A percentile compares a stretch with the other conserved stretches of the same genome.
These are phyloP conservation scores for Perizoma affinitatum DNA, from an alignment of 2,888 invertebrate species.

Conservation along the genomic window DNA sequence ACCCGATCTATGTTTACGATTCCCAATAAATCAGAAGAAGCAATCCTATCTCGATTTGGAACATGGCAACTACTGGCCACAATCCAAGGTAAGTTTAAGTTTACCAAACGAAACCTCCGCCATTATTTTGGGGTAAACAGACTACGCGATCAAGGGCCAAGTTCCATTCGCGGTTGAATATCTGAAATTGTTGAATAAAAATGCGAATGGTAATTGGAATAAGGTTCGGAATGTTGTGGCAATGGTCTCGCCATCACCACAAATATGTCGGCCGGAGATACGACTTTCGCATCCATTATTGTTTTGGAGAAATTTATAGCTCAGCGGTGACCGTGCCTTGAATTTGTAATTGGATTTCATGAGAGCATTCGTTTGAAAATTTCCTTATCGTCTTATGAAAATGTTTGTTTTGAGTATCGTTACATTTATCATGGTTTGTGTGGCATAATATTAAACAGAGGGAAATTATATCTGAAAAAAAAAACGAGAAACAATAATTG, in stretches of 20 bases:
- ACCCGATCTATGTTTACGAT: constrained; percentile 45
- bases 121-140: constrained; percentile 49
- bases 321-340: constrained; percentile 54
- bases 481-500: constrained; percentile 13
- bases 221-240: constrained; percentile 45
- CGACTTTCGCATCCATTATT: constrained; percentile 55
- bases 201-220: constrained; percentile 36
- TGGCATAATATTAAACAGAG: constrained; percentile 34
- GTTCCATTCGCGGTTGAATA: constrained; percentile 42
- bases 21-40: constrained; percentile 57
- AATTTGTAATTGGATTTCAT: constrained; percentile 64
- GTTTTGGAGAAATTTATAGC: constrained; percentile 65
- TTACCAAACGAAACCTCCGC: constrained; percentile 47
- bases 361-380: constrained; percentile 51
- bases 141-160: constrained; percentile 44
- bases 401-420: constrained; percentile 45
- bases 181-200: constrained; percentile 37
- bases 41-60: constrained; percentile 60
- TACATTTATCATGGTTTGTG: constrained; percentile 45
- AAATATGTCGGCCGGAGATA: constrained; percentile 45
- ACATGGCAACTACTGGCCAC: constrained; percentile 55
- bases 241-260: constrained; percentile 39
- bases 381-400: constrained; percentile 49
- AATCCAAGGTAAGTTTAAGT: constrained; percentile 64
- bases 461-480: constrained; percentile 12